Conservation (phyloP, 2,797 vertebrate species). For the Pangasius sanitwongsei region DNA sequence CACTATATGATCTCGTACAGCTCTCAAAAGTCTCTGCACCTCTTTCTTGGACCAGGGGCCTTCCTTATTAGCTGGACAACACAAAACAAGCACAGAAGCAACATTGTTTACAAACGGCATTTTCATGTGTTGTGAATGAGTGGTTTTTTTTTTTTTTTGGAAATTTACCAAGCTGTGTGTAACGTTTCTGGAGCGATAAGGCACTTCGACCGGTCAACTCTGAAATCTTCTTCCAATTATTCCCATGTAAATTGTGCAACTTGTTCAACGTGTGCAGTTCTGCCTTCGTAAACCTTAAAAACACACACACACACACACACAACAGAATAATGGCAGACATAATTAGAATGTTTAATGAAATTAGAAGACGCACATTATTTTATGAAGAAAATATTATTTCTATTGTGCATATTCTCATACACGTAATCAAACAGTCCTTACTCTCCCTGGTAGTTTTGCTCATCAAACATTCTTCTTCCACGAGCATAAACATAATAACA, state of each 20-base stretch:
- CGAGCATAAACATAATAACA: slow-evolving; percentile 61
- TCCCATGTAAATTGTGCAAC: slow-evolving; percentile 68
- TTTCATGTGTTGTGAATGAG: not conserved
- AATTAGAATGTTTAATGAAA: not conserved
- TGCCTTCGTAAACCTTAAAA: slow-evolving; percentile 68
- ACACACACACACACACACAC: not conserved
- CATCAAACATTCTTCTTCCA: slow-evolving; percentile 67
- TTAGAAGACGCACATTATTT: not conserved
- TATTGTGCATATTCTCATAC: not conserved
- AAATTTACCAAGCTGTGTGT: slow-evolving; percentile 52
- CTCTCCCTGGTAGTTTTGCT: slow-evolving; percentile 65
- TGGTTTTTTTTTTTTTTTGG: not conserved
- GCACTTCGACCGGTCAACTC: slow-evolving; percentile 69
- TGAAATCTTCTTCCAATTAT: slow-evolving; percentile 70
- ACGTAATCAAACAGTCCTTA: slow-evolving; percentile 50
- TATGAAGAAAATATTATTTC: not conserved
- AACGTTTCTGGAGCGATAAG: slow-evolving; percentile 68
- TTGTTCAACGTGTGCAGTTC: slow-evolving; percentile 62
- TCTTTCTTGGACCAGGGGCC: slow-evolving; percentile 66
- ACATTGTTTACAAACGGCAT: not conserved
- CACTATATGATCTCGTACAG: slow-evolving; percentile 59
- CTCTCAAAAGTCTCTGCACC: slow-evolving; percentile 55
- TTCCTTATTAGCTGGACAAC: slow-evolving; percentile 38
- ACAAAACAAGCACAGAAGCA: not conserved
- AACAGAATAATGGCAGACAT: not conserved